Conservation (phyloP, 2,113 vertebrate genomes). For the Turdus rufiventris region DNA sequence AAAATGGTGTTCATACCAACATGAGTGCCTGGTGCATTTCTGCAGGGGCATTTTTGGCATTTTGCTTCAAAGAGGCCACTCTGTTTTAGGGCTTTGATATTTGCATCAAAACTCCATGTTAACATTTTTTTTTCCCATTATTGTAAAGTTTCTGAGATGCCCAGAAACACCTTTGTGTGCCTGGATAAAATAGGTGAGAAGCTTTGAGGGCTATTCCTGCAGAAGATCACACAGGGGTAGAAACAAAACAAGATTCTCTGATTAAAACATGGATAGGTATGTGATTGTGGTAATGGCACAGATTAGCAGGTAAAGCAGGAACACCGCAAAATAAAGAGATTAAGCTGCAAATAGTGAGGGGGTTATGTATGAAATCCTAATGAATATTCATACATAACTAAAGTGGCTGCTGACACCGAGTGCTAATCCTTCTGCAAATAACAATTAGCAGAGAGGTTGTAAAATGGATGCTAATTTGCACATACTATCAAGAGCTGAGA, state of each 20-base stretch:
- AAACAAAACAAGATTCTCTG: background rate
- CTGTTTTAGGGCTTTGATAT: background rate
- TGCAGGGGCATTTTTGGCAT: background rate
- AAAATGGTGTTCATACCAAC: rapidly evolving
- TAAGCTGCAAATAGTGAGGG: constrained; percentile 4
- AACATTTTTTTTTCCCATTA: rapidly evolving
- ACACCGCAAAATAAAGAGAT: constrained; percentile 16
- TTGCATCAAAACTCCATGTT: background rate
- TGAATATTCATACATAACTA: constrained; percentile 50
- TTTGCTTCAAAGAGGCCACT: background rate
- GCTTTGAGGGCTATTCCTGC: background rate
- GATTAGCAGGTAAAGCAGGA: background rate
- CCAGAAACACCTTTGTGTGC: background rate
- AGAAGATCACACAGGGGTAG: background rate
- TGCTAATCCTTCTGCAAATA: constrained; percentile 26
- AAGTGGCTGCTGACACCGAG: background rate
- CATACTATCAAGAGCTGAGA: constrained; percentile 8
- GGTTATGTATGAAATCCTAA: background rate
- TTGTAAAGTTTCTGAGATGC: background rate
- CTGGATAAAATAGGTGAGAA: background rate
- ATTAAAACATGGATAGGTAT: background rate
- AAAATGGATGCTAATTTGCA: constrained; percentile 33
- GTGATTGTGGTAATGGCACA: background rate
- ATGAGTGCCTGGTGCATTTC: background rate
- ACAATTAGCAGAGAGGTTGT: constrained; percentile 17